Evolutionary conservation across 1,140 invertebrate species (phyloP), one percentile per base, ranked within the genome.

Genomic region (Drosophila repletoides): DNA sequence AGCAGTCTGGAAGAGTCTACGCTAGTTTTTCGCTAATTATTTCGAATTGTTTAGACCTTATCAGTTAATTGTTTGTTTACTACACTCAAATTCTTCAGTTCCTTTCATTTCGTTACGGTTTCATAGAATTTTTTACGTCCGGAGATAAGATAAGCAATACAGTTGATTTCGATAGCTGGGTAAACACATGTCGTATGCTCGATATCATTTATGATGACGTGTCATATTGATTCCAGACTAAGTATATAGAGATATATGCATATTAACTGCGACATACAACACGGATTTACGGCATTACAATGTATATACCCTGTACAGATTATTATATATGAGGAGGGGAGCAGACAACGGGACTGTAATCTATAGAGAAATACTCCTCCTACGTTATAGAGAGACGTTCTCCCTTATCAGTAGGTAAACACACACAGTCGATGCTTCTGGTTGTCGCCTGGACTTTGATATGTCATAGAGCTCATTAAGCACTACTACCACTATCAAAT

Each of bases 51-150:
- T 52, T 40, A 41, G 17, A 19, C 9, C 41, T 45, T 84, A 86
- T 84, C 80, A 69, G 75, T 38, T 86, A 84, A 84, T 84, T 64
- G 56, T 86, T 87, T 84, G 81, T 84, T 84, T 84, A 84, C 80
- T 33, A 48, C 59, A 31, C 34, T 49, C 12, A 68, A 29, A 14
- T 61, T 65, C 58, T 48, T 46, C 9, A 2, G 5, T 40, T 43
- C 12, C 29, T 58, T 31, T 46, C 34, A 45, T 36, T 38, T n/a
- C 26, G 9, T 5, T 29, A 4, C 34, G 22, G 21, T 24, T 33
- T 51, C 64, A 77, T 66, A 70, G 65, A 71, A 75, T 69, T 64
- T 7, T 17, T 10, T 2, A n/a, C 26, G 5, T 5, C 0, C 6
- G 21, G 40, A 56, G 66, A 70, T 56, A 34, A 51, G 51, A 43